Base-by-base conservation (phyloP, 2,113 vertebrate species). In the Heterotilapia buettikoferi region DNA sequence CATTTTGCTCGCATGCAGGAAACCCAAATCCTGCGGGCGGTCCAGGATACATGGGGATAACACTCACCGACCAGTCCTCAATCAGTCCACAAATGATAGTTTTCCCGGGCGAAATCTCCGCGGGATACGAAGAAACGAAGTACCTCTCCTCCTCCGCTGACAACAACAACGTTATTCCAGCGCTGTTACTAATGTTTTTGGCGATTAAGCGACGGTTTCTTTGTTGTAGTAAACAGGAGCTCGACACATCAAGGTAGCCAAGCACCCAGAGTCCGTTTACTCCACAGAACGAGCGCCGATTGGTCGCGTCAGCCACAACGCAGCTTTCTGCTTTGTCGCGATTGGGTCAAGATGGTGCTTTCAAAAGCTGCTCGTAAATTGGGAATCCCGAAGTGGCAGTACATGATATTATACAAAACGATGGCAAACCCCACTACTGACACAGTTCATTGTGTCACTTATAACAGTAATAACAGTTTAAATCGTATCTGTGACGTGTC, bases 211-310 rank as follows among this genome's bases (percentile, higher is more conserved):
- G 50, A 68, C 61, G 73, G 43, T 53, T 89, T 92, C 95, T 96
- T 96, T 96, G 96, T 96, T 94, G 88, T 90, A 5, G 52, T 86
- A 82, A 83, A 87, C 84, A 81, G 73, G 78, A 73, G 88, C 71
- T 91, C 80, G 53, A 79, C 9, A 85, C 80, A 82, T 82, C 38
- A 86, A 84, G 71, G 50, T 73, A 63, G 71, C 50, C 73, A 33
- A n/a, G 31, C 47, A 73, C 66, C 66, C 82, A 86, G 85, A 82
- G 57, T 92, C 86, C 89, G 14, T 91, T 93, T 86, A 92, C 93
- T 90, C 88, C 33, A 54, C 80, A 84, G 13, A 53, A 1, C 80
- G 40, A 73, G 3, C 86, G 57, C 86, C 89, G 92, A 96, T 95
- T 95, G 93, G 93, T 29, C 50, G 43, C 9, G 21, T 80, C 29